These are phyloP conservation scores for Heterotis niloticus DNA, from an alignment of 2,113 vertebrate species.

Conservation along the genomic window DNA sequence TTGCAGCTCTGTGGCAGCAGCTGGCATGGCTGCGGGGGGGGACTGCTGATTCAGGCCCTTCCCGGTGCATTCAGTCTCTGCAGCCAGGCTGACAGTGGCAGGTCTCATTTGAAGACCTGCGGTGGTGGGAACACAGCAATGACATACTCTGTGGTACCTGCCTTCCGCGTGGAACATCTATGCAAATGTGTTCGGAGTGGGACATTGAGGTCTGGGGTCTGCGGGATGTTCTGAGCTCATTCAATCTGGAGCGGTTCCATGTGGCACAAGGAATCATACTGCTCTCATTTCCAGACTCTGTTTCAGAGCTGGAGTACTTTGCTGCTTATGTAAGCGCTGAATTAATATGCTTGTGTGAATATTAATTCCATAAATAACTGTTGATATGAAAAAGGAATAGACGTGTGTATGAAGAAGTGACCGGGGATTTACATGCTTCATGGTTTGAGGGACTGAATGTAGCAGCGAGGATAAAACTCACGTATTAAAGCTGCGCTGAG, in stretches of 20 bases:
- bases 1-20: slow-evolving; percentile 23
- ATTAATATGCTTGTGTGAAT: background rate
- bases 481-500: background rate
- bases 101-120: too few relatives aligned
- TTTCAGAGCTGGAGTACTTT: background rate
- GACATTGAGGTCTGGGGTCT: slow-evolving; percentile 8
- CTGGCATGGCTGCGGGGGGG: slow-evolving; percentile 29
- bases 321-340: background rate
- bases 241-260: background rate
- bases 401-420: background rate
- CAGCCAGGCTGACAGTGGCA: background rate
- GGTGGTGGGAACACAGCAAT: slow-evolving; percentile 23
- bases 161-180: slow-evolving; percentile 31
- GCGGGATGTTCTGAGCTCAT: background rate
- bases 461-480: background rate
- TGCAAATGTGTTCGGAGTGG: slow-evolving; percentile 50
- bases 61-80: background rate
- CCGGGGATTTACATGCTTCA: background rate
- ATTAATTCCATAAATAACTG: slow-evolving; percentile 14
- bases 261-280: background rate
- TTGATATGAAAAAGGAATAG: background rate
- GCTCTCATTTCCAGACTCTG: background rate
- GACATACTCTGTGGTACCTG: slow-evolving; percentile 37
- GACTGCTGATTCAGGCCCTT: slow-evolving; percentile 39
- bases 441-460: background rate